Conservation (phyloP, 2,797 vertebrate genomes). For the Pangasius djambal region DNA sequence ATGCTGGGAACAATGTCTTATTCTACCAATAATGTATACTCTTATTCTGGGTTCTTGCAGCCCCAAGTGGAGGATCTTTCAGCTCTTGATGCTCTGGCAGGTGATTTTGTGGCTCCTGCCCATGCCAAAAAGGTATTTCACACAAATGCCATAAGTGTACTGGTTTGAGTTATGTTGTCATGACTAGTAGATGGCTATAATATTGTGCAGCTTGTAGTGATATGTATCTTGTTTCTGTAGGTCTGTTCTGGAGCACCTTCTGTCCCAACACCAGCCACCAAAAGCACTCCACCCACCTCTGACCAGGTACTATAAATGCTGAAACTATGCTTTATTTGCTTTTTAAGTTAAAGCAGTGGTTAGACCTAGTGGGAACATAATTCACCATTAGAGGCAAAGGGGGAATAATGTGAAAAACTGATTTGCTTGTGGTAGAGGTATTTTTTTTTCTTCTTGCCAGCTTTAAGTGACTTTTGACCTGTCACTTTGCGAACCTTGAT, state of each 20-base stretch:
- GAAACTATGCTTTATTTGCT: background rate
- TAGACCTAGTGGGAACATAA: background rate
- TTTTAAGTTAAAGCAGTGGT: background rate
- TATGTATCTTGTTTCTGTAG: background rate
- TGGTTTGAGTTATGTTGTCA: background rate
- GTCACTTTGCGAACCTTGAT: background rate
- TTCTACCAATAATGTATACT: background rate
- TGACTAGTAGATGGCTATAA: slow-evolving; percentile 9
- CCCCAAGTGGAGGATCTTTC: slow-evolving; percentile 45
- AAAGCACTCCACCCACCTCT: background rate
- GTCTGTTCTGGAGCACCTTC: slow-evolving; percentile 28
- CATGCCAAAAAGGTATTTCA: slow-evolving; percentile 47
- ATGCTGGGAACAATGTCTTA: background rate
- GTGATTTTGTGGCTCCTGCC: slow-evolving; percentile 53
- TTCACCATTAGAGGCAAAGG: background rate
- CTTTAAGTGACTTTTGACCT: background rate
- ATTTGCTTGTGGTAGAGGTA: background rate
- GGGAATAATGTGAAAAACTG: background rate
- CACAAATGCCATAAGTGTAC: background rate
- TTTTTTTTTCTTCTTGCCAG: background rate
- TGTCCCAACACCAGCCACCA: background rate
- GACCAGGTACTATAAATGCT: slow-evolving; percentile 45
- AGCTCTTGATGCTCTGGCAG: slow-evolving; percentile 49
- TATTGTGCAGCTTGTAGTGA: background rate
- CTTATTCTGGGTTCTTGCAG: slow-evolving; percentile 22